Percentiles rank a stretch among this genome's conserved stretches.
These are phyloP conservation scores for Hydractinia symbiolongicarpus DNA, from an alignment of 30 jellyfish, hydroid and myxozoan genomes.

Conservation along the genomic window DNA sequence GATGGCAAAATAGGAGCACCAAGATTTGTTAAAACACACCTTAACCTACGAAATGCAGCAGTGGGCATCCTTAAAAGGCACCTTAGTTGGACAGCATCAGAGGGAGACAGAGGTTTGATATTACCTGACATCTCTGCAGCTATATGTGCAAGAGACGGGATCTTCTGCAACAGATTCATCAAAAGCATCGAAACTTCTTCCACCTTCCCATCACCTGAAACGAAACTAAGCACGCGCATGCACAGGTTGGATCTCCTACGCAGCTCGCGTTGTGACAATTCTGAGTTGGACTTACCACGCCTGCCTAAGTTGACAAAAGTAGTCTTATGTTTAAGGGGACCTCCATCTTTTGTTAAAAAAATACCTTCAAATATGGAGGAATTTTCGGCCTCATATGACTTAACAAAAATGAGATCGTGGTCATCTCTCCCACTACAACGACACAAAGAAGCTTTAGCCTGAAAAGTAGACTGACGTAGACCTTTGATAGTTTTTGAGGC, in stretches of 20 bases:
- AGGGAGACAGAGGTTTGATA: not conserved
- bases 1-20: not conserved
- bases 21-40: not conserved
- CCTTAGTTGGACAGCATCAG: not conserved
- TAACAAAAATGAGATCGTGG: no score
- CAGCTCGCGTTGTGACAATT: not conserved
- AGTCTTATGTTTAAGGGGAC: no score
- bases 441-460: no score
- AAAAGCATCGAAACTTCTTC: not conserved
- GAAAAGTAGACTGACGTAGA: no score
- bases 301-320: not conserved
- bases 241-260: conserved; percentile 4
- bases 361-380: no score
- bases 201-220: not conserved
- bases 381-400: no score
- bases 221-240: not conserved
- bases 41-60: conserved; percentile 6
- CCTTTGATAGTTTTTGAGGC: no score
- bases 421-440: no score
- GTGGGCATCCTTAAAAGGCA: not conserved
- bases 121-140: not conserved
- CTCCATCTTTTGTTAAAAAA: no score
- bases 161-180: not conserved
- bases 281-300: not conserved
- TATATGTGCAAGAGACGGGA: not conserved